Conservation (phyloP, 2,113 vertebrate species). For the Cheilinus undulatus region DNA sequence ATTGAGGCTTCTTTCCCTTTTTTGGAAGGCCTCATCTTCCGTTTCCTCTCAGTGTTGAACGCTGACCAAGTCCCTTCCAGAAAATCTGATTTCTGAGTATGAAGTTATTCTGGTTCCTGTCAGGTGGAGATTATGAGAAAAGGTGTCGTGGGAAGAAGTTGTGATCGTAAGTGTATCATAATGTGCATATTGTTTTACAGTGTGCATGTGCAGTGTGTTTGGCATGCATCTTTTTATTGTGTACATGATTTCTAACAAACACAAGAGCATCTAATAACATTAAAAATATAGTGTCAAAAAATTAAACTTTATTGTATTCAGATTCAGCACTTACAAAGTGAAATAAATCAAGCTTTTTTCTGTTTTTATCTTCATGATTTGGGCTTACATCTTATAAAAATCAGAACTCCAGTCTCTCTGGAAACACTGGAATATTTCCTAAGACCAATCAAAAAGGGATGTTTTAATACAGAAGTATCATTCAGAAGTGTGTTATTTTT, state of each 20-base stretch:
- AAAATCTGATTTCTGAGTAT: conserved; percentile 61
- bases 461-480: no score
- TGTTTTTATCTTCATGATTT: no score
- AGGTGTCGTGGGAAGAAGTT: conserved; percentile 12
- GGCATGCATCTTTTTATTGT: background rate
- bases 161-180: background rate
- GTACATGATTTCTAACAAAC: background rate
- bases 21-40: background rate
- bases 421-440: no score
- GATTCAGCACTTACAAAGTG: no score
- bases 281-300: no score
- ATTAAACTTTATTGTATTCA: no score
- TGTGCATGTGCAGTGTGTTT: background rate
- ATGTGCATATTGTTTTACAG: background rate
- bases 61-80: conserved; percentile 53
- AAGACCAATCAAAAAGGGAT: no score
- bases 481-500: no score
- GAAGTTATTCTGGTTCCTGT: conserved; percentile 60
- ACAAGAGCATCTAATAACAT: no score
- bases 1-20: background rate
- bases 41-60: conserved; percentile 44
- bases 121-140: conserved; percentile 30
- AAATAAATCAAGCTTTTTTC: no score
- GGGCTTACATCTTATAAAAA: no score
- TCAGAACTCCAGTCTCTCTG: no score